Base-by-base conservation (phyloP, 2,888 invertebrate genomes). In the Eudemis profundana region DNA sequence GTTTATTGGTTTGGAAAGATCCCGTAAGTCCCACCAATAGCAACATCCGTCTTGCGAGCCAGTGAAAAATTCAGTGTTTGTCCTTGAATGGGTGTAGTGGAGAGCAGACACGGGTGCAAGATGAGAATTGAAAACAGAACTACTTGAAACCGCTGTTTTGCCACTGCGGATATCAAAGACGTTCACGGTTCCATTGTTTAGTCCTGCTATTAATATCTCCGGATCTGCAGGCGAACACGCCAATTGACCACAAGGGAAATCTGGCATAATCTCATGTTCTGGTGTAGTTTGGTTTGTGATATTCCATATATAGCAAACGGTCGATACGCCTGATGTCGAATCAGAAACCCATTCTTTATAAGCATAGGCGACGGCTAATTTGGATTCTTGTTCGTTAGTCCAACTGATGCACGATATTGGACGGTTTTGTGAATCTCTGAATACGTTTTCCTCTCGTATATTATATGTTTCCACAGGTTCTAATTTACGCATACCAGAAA, bases 151-250 rank as follows among this genome's bases (percentile, higher is more conserved):
- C 3, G 97, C 95, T 75, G 94, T 93, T 57, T 93, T 90, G 40
- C 97, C 96, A 76, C 95, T 94, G 38, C 98, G 93, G 12, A 95
- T 93, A 79, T 98, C 98, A 95, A 97, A 98, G 59, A 89, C 70
- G 69, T 77, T 80, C 27, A 87, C 82, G 8, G 80, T 87, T 56
- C 91, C 92, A 74, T 87, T 84, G 69, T 84, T 79, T 38, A 90
- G 84, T 19, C 90, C 91, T 40, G 82, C 78, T 36, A 89, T 68
- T 57, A 92, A 68, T 64, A 88, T 57, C 60, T 86, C 81, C 38
- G 89, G 79, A 57, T 84, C 78, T 63, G 72, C 66, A 15, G 85
- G 86, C 2, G 89, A 88, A 70, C 89, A 87, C 0, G 82, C 87
- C 68, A 91, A 73, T 77, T 87, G 83, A 89, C 89, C 88, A 73